phyloP scores from a whole-genome alignment of 2,888 invertebrate species.

The Harpalus rufipes region DNA sequence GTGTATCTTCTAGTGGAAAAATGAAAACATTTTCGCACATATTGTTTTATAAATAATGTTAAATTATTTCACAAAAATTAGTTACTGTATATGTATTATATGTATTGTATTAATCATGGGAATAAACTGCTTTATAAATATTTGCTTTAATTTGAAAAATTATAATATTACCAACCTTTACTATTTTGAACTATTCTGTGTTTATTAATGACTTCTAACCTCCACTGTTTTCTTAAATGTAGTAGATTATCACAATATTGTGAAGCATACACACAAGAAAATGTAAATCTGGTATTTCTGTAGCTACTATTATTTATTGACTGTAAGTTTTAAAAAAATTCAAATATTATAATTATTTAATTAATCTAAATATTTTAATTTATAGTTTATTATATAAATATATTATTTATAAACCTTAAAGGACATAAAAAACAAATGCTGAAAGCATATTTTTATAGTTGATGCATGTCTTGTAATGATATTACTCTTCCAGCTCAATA shows the following conservation, averaged over 20 bases:
- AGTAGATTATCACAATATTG: constrained; percentile 29
- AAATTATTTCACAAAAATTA: too few species aligned
- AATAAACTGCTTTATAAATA: neutral
- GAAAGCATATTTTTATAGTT: neutral
- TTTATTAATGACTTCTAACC: constrained; percentile 55
- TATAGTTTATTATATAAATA: neutral
- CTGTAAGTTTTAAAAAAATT: neutral
- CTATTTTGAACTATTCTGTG: constrained; percentile 19
- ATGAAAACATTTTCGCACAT: too few species aligned
- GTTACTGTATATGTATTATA: too few species aligned
- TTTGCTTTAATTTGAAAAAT: constrained; percentile 11
- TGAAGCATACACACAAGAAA: neutral
- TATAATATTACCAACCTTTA: constrained; percentile 15
- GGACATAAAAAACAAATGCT: neutral
- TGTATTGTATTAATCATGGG: too few species aligned
- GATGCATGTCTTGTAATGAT: neutral
- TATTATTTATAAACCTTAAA: neutral
- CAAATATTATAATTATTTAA: constrained; percentile 7
- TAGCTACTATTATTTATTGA: neutral
- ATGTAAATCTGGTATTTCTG: constrained; percentile 7
- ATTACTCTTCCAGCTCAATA: constrained; percentile 34
- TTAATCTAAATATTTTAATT: neutral
- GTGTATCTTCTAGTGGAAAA: too few species aligned
- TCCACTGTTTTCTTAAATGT: constrained; percentile 51
- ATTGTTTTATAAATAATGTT: too few species aligned